Percentiles rank a stretch among this genome's conserved stretches.
phyloP scores from a whole-genome alignment of 2,797 vertebrate species.

The Pygocentrus nattereri region DNA sequence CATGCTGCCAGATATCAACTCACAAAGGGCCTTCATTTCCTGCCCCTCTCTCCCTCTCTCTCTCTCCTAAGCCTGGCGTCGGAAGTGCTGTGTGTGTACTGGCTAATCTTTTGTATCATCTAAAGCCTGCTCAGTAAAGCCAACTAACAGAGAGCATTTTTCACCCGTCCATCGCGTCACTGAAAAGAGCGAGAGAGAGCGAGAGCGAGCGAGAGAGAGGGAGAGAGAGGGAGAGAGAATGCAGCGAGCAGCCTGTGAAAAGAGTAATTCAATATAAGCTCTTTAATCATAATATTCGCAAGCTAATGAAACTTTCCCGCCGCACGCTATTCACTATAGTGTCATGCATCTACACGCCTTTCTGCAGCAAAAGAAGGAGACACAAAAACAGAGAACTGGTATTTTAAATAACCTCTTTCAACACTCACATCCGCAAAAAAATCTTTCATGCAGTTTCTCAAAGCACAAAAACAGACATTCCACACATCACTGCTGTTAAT shows the following conservation, averaged over 20 bases:
- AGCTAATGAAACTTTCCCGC: not conserved
- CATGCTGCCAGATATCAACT: slow-evolving; percentile 89
- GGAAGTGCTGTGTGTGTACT: slow-evolving; percentile 54
- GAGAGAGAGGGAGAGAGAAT: not conserved
- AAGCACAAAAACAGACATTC: slow-evolving; percentile 1
- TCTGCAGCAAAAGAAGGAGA: not conserved
- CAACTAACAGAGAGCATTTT: slow-evolving; percentile 32
- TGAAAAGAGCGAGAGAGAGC: not conserved
- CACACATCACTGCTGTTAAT: not conserved
- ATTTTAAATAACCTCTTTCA: no score
- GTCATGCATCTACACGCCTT: slow-evolving; percentile 31
- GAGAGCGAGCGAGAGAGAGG: not conserved
- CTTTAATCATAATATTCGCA: slow-evolving; percentile 16
- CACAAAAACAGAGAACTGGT: no score
- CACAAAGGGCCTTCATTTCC: slow-evolving; percentile 89
- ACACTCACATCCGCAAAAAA: no score
- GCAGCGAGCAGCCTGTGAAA: slow-evolving; percentile 14
- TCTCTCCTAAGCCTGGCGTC: slow-evolving; percentile 44
- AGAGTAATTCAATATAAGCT: slow-evolving; percentile 20
- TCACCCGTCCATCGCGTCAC: slow-evolving; percentile 36
- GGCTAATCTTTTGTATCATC: slow-evolving; percentile 60
- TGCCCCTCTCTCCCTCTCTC: slow-evolving; percentile 63
- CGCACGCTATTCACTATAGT: slow-evolving; percentile 4
- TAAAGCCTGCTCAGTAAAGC: slow-evolving; percentile 50
- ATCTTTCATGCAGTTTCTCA: no score